These are phyloP conservation scores for Aurelia aurita DNA, from an alignment of 30 jellyfish, hydroid and myxozoan species.

Conservation along the genomic window DNA sequence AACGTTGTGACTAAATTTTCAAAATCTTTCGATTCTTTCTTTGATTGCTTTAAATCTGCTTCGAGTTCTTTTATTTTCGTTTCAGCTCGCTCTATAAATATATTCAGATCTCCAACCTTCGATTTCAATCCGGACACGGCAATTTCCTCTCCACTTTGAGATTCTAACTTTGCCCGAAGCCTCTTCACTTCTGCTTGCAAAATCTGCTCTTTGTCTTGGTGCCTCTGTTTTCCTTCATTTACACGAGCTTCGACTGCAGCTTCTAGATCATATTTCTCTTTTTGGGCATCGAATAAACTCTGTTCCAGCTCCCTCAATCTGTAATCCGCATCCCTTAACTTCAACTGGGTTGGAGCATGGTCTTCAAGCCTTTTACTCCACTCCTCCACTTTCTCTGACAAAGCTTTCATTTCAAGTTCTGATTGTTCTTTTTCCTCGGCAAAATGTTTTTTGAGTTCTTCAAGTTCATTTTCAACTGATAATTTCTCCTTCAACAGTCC, in stretches of 20 bases:
- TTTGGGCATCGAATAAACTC: slow-evolving; percentile 13
- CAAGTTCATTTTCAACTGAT: slow-evolving; percentile 30
- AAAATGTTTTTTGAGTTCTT: background rate
- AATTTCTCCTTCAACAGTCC: slow-evolving; percentile 1
- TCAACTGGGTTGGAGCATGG: slow-evolving; percentile 4
- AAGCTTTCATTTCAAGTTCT: slow-evolving; percentile 7
- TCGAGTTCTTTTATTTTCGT: slow-evolving; percentile 49
- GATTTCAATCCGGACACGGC: slow-evolving; percentile 23
- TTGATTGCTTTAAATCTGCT: slow-evolving; percentile 3
- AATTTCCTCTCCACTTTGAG: slow-evolving; percentile 11
- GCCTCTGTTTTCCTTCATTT: slow-evolving; percentile 5
- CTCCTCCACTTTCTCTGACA: slow-evolving; percentile 24
- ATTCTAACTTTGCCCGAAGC: slow-evolving; percentile 4
- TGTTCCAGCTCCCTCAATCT: slow-evolving; percentile 34
- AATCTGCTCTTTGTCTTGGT: slow-evolving; percentile 10
- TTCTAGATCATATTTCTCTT: slow-evolving; percentile 20
- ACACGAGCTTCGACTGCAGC: background rate
- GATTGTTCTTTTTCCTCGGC: slow-evolving; percentile 1
- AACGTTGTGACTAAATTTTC: slow-evolving; percentile 29
- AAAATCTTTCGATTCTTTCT: slow-evolving; percentile 25
- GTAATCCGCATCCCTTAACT: slow-evolving; percentile 19
- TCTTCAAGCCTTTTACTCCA: slow-evolving; percentile 16
- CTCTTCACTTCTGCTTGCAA: slow-evolving; percentile 7
- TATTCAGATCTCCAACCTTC: slow-evolving; percentile 55
- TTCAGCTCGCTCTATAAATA: slow-evolving; percentile 59